Conservation (phyloP, 2,797 vertebrate species). For the Astyanax mexicanus region DNA sequence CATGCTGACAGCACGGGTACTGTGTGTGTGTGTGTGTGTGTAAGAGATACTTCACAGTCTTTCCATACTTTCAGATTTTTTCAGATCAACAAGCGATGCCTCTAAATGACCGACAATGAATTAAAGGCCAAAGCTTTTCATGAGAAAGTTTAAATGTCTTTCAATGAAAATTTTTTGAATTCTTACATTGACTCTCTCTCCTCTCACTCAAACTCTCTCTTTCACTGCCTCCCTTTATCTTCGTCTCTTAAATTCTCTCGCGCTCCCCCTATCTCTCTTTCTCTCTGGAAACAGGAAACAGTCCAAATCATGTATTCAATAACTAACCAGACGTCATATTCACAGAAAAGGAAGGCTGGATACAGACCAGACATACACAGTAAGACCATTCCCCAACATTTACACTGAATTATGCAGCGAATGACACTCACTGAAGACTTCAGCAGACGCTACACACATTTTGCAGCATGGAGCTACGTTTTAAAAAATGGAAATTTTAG, state of each 20-base stretch:
- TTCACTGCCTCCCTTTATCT: not conserved
- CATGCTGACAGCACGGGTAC: conserved; percentile 11
- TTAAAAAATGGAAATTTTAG: conserved; percentile 14
- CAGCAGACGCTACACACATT: conserved; percentile 30
- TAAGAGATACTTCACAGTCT: not conserved
- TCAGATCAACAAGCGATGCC: not conserved
- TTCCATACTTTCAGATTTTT: not conserved
- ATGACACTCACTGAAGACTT: conserved; percentile 28
- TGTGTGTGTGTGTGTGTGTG: conserved; percentile 8
- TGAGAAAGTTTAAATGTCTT: not conserved
- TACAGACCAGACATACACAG: not conserved
- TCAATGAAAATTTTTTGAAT: not conserved
- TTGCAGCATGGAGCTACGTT: conserved; percentile 18
- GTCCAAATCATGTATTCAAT: conserved; percentile 6
- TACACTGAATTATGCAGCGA: not conserved
- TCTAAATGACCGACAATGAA: conserved; percentile 9
- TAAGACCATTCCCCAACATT: not conserved
- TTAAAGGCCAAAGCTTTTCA: not conserved
- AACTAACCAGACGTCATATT: conserved; percentile 4
- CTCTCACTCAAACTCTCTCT: not conserved
- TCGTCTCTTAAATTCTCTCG: not conserved
- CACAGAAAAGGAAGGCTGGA: conserved; percentile 4
- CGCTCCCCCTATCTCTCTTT: not conserved
- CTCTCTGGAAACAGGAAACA: not conserved
- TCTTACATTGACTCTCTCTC: not conserved